Evolutionary conservation across 2,888 invertebrate genomes (phyloP), one percentile per base, ranked within the genome.

Genomic region (Ophion ventricosus): DNA sequence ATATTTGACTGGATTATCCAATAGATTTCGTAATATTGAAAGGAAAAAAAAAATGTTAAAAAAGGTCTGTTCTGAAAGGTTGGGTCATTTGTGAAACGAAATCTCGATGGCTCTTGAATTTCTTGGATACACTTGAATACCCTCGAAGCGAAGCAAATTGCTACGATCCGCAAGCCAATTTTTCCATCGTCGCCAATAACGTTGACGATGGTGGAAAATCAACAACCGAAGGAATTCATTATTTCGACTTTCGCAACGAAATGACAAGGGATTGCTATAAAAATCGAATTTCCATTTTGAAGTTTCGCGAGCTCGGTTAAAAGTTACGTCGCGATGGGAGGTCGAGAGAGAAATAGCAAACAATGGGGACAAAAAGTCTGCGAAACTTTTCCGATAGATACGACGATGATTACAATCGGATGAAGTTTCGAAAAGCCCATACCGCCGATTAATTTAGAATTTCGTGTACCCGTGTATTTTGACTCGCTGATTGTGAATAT

Each of bases 131-230:
- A 82, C 67, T 82, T 67, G 66, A n/a, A n/a, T 66, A 85, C 70
- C 79, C 73, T 67, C 69, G 72, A 81, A 83, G 80, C 40, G 59
- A 67, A 73, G 79, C 56, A 72, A 86, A 86, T 86, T 86, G 79
- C 67, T 70, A 74, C 54, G 81, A 81, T 26, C 40, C 26, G 17
- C 17, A 54, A 61, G 26, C n/a, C n/a, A n/a, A n/a, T n/a, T n/a
- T n/a, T n/a, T n/a, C n/a, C n/a, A n/a, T n/a, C n/a, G n/a, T n/a
- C n/a, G n/a, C n/a, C 43, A 69, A 61, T 49, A 43, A 0, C 26
- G 40, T 49, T 10, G 20, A 10, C n/a, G 8, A 1, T 8, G 2
- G 35, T 61, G 20, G 59, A 35, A 64, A 80, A 23, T 17, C 54
- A 5, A 54, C 25, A 14, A 11, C 57, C 25, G 57, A 43, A 66